Evolutionary conservation across 2,113 vertebrate species (phyloP).

Genomic region (Tachuris rubrigastra): DNA sequence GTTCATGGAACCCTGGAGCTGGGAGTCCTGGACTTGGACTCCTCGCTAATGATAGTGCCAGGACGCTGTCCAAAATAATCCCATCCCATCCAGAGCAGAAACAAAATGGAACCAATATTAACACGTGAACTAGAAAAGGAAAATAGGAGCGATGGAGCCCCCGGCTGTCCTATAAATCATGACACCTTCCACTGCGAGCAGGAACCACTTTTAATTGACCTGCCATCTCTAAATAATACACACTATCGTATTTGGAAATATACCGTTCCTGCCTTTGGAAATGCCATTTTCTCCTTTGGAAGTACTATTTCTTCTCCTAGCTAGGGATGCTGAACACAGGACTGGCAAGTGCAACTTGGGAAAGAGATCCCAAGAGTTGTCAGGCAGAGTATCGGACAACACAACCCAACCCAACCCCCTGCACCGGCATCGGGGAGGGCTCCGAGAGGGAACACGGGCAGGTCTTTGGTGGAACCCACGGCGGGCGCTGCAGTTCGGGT

Average conservation of each 20-base stretch:
- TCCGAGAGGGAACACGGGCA: fast-evolving
- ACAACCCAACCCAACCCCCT: not conserved
- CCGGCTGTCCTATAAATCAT: not conserved
- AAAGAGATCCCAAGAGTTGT: not conserved
- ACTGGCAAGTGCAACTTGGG: not conserved
- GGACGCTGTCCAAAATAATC: not conserved
- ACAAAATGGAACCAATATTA: not conserved
- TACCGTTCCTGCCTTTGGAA: not conserved
- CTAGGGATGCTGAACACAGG: not conserved
- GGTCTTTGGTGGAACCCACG: not conserved
- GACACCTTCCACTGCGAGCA: not conserved
- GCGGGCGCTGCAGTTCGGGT: fast-evolving
- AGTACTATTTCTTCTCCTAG: not conserved
- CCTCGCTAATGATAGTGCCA: not conserved
- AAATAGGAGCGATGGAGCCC: fast-evolving
- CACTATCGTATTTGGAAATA: not conserved
- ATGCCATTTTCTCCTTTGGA: not conserved
- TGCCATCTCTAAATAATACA: not conserved
- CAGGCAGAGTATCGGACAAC: not conserved
- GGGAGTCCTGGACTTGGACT: not conserved
- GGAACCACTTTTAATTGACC: not conserved
- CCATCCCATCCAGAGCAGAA: not conserved
- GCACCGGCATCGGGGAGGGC: not conserved
- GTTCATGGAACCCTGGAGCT: not conserved
- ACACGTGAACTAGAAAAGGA: fast-evolving